A percentile compares a stretch with the other conserved stretches of the same genome.
These are phyloP conservation scores for Ovis aries DNA, from an alignment of 2,113 vertebrate genomes.

Conservation along the genomic window ARS-UI_Ramb_v3.0 NC_056057.1:15817001-15817500, in stretches of 20 bases:
- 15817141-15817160: too few relatives aligned
- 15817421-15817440: neutral
- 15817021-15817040: too few relatives aligned
- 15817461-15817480: neutral
- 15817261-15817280: neutral
- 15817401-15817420: neutral
- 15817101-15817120: too few relatives aligned
- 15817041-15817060: too few relatives aligned
- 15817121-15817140: too few relatives aligned
- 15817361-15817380: neutral
- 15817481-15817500: neutral
- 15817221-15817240: neutral
- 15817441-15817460: neutral
- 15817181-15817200: neutral
- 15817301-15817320: neutral
- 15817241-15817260: neutral
- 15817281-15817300: neutral
- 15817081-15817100: too few relatives aligned
- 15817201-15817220: neutral
- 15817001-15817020: too few relatives aligned
- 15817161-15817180: neutral
- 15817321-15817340: rapidly evolving
- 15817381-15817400: neutral
- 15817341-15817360: neutral
- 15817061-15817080: too few relatives aligned